phyloP scores from a whole-genome alignment of 1,140 invertebrate species.

The Littorina saxatilis region DNA sequence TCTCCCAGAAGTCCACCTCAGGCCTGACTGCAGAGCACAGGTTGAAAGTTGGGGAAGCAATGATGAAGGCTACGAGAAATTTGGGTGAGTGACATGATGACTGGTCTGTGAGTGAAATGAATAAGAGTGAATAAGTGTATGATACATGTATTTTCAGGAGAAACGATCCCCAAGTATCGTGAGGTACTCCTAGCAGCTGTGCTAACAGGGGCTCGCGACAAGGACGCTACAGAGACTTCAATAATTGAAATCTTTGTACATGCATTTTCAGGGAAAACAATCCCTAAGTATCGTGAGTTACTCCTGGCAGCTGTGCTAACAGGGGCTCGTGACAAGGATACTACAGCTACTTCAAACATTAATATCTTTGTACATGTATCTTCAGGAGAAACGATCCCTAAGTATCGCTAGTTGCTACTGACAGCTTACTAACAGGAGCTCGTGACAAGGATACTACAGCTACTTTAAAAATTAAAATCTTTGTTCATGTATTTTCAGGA shows the following conservation, averaged over 20 bases:
- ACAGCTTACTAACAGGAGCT: constrained; percentile 83
- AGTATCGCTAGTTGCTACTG: constrained; percentile 84
- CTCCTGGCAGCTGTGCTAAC: constrained; percentile 85
- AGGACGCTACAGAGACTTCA: constrained; percentile 81
- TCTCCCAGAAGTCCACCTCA: constrained; percentile 44
- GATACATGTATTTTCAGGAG: constrained; percentile 77
- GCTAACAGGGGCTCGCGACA: constrained; percentile 82
- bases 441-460: constrained; percentile 85
- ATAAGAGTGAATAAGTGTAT: too few relatives aligned
- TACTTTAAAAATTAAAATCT: too few relatives aligned
- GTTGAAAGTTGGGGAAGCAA: constrained; percentile 89
- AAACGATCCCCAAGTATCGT: constrained; percentile 85
- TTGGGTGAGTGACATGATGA: constrained; percentile 79
- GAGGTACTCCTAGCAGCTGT: constrained; percentile 84
- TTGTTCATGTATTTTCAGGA: constrained; percentile 77
- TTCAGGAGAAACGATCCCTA: constrained; percentile 84
- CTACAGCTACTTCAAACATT: constrained; percentile 80
- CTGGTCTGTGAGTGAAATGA: too few relatives aligned
- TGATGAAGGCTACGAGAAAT: constrained; percentile 84
- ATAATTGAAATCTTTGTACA: too few relatives aligned
- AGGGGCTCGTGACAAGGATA: constrained; percentile 83
- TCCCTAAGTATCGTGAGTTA: constrained; percentile 82
- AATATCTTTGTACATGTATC: constrained; percentile 29
- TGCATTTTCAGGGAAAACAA: constrained; percentile 82
- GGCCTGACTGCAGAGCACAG: constrained; percentile 78